Evolutionary conservation across 2,113 vertebrate species (phyloP), one percentile per base, ranked within the genome.

Genomic region (Lasiurus cinereus): DNA sequence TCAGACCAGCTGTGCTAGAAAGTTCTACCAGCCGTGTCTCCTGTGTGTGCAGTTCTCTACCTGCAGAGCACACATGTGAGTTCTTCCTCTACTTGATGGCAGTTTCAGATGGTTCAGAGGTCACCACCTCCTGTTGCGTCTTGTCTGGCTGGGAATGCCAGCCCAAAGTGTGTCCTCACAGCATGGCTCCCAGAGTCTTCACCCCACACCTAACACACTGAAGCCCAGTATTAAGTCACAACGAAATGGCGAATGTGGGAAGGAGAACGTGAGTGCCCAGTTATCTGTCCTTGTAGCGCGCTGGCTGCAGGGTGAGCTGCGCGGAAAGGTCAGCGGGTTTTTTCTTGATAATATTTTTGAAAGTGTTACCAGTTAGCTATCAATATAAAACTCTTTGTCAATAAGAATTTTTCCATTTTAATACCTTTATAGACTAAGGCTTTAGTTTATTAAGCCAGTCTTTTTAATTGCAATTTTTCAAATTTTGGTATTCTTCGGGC

Each of bases 381-480:
- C 64, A 21, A 86, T 67, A 67, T 8, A 69, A 76, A 83, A 76
- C 22, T 59, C 48, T 66, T 66, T 79, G n/a, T 4, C 6, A 66
- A 8, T 48, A 62, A 83, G 36, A 79, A 83, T 87, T 87, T 78
- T 93, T 27, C 22, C 31, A 78, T 50, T 76, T 48, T 83, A 90
- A 78, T 46, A 83, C 22, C 21, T 78, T 83, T 73, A n/a, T n/a
- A 48, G 16, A 83, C 8, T 15, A 29, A 76, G 52, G 77, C 19
- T 22, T 64, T 64, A 2, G 29, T 66, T 70, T 82, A 52, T 46
- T 36, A 72, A 76, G 69, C 46, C 10, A 36, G 1, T 70, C 64
- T 50, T 87, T 90, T 93, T 88, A 33, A 83, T 27, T 73, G 70
- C 43, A 31, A 22, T 73, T 73, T 72, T 94, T 90, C 36, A 73